These are phyloP conservation scores for Chaenocephalus aceratus DNA, from an alignment of 2,113 vertebrate genomes.

Conservation along the genomic window DNA sequence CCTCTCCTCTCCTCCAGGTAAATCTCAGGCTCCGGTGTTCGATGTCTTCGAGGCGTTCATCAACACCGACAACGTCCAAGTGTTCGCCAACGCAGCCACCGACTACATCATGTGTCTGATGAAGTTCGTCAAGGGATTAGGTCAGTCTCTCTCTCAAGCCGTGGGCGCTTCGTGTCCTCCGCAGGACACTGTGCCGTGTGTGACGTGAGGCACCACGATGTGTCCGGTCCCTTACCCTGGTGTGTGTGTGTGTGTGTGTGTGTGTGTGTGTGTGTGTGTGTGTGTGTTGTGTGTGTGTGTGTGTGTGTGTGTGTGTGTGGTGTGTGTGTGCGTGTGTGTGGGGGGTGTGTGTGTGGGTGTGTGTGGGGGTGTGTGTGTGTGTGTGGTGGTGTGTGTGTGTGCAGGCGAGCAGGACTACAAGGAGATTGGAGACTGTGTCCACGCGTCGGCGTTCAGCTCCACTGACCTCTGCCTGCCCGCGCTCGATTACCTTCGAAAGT, in stretches of 20 bases:
- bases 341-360: too few species aligned
- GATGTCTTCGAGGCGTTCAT: conserved; percentile 99
- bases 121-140: conserved; percentile 98
- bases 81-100: conserved; percentile 97
- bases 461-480: conserved; percentile 97
- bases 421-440: conserved; percentile 92
- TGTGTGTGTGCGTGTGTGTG: too few species aligned
- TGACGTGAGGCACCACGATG: neutral
- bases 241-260: too few species aligned
- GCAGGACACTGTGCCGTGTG: neutral
- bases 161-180: neutral
- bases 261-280: too few species aligned
- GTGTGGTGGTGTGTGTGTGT: too few species aligned
- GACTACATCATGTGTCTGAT: conserved; percentile 99
- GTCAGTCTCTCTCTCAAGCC: conserved; percentile 74
- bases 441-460: conserved; percentile 85
- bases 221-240: neutral
- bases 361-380: too few species aligned
- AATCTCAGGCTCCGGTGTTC: conserved; percentile 95
- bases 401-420: conserved; percentile 86
- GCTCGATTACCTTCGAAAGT: conserved; percentile 91
- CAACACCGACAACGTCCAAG: conserved; percentile 97
- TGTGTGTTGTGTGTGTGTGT: too few species aligned
- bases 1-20: conserved; percentile 80
- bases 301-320: too few species aligned